phyloP scores from a whole-genome alignment of 64 coral and sea anemone genomes.

The Trachythela sp. region DNA sequence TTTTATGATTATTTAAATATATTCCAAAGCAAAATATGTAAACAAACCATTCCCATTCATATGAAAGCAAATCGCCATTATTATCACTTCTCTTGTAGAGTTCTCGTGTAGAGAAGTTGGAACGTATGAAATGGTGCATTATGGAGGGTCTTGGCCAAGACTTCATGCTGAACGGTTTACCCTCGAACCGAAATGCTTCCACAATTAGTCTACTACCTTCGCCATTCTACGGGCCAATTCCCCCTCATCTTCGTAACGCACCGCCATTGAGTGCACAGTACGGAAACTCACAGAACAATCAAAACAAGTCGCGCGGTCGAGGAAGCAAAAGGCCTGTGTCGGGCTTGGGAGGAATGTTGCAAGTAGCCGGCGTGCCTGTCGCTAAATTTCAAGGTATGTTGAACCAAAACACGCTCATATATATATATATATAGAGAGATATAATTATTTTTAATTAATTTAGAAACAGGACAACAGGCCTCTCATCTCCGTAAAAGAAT shows the following conservation, averaged over 20 bases:
- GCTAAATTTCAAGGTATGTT: conserved; percentile 50
- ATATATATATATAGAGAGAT: not conserved
- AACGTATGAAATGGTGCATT: conserved; percentile 88
- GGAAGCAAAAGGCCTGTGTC: conserved; percentile 87
- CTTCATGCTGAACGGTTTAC: conserved; percentile 33
- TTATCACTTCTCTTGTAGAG: conserved; percentile 32
- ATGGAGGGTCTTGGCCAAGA: conserved; percentile 70
- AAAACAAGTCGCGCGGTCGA: conserved; percentile 57
- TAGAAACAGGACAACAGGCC: too few species aligned
- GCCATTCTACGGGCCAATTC: conserved; percentile 58
- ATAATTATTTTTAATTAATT: too few species aligned
- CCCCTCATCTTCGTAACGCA: conserved; percentile 47
- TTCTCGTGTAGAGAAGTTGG: conserved; percentile 78
- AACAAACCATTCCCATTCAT: too few species aligned
- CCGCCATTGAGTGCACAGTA: conserved; percentile 45
- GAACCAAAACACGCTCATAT: too few species aligned
- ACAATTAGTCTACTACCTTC: conserved; percentile 52
- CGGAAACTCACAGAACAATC: conserved; percentile 31
- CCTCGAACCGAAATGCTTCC: conserved; percentile 11
- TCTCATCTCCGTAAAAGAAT: too few species aligned
- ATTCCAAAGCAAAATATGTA: too few species aligned
- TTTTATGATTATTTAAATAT: too few species aligned
- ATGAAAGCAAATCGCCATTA: too few species aligned
- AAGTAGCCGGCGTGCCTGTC: conserved; percentile 93
- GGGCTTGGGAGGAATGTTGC: conserved; percentile 75